Base-by-base conservation (phyloP, 2,888 invertebrate species). In the Helobdella robusta region DNA sequence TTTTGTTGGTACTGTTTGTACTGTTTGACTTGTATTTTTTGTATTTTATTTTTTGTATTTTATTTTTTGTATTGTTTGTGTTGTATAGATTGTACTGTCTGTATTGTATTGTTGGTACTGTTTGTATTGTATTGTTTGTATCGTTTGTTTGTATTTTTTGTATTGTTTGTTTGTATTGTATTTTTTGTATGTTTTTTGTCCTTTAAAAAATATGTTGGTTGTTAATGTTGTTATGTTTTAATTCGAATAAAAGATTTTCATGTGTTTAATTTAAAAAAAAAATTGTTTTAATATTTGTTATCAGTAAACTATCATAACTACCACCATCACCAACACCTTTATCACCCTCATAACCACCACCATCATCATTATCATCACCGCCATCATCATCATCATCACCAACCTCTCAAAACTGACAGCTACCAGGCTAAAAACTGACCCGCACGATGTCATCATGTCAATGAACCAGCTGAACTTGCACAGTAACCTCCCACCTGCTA, bases 381-480 rank as follows among this genome's bases (percentile, higher is more conserved):
- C 36, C 35, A 59, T 40, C 25, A 40, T n/a, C 44, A 46, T 23
- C 44, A 61, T 1, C 25, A 61, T 23, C 44, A 46, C 46, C 25
- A 61, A 6, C 25, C 40, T 23, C 44, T 62, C 62, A 25, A 50
- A 18, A 44, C 48, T 48, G 30, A 62, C 48, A 2, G 62, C 62
- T 6, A 62, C 62, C 1, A 62, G 30, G 32, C 48, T 32, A 28
- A 62, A 30, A 23, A 62, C 46, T 3, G 62, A 62, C 30, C 62
- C 62, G 30, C 44, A 62, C 32, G 62, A 50, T 30, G 62, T 62
- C 32, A 34, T 50, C 62, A 62, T 62, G 44, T 62, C 62, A 20
- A 62, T 20, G 50, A 50, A 62, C 62, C 62, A 62, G 8, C 62
- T 50, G 8, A 34, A 2, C 32, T 62, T 62, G 62, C 62, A 62